Percentiles rank a stretch among this genome's conserved stretches.
These are phyloP conservation scores for Tokudaia tokunoshimensis DNA, from an alignment of 2,797 vertebrate species.

Conservation along the genomic window DNA sequence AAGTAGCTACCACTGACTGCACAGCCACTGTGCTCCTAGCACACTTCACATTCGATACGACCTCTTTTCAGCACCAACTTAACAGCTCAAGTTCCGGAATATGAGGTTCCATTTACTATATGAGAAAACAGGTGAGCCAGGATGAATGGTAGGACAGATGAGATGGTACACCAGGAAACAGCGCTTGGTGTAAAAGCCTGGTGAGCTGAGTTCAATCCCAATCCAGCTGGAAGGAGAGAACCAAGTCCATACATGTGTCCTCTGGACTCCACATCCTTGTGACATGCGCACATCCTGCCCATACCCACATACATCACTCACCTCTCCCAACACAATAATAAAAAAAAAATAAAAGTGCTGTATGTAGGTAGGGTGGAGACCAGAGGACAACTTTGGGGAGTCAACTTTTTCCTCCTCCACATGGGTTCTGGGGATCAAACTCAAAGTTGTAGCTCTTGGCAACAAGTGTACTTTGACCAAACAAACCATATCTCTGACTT, in stretches of 20 bases:
- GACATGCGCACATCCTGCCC: neutral
- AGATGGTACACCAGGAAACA: neutral
- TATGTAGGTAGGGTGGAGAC: neutral
- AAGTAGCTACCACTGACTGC: neutral
- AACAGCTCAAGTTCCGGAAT: neutral
- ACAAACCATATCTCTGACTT: neutral
- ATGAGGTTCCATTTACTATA: neutral
- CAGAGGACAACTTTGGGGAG: neutral
- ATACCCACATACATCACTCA: neutral
- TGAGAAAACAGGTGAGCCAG: neutral
- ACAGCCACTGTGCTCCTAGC: neutral
- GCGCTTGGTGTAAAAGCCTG: neutral
- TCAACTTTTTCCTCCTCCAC: neutral
- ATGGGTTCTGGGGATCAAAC: neutral
- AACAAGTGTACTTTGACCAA: neutral
- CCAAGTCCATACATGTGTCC: neutral
- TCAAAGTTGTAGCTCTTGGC: neutral
- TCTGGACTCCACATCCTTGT: neutral
- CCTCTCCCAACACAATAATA: neutral
- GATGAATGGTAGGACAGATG: neutral
- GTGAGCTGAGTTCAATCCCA: neutral
- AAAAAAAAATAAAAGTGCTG: neutral
- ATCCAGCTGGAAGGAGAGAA: neutral
- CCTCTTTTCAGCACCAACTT: slow-evolving; percentile 25
- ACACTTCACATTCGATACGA: neutral